Conservation (phyloP, 35 echinoderm and acorn worm species). For the Holothuria glaberrima region DNA sequence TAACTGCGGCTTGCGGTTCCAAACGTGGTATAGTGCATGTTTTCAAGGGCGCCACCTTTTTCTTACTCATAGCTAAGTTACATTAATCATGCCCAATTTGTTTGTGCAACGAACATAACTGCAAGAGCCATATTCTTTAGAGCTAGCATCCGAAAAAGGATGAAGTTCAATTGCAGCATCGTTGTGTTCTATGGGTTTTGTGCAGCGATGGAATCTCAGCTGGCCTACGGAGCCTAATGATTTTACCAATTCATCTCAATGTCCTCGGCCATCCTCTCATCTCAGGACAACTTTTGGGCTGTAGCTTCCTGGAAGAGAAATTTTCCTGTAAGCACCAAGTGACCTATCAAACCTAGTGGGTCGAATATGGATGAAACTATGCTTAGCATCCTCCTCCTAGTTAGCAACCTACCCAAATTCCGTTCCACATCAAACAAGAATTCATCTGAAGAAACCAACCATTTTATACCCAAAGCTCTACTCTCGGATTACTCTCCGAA, state of each 20-base stretch:
- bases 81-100: conserved; percentile 35
- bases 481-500: not conserved
- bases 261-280: not conserved
- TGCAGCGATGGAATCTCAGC: conserved; percentile 58
- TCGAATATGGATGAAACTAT: conserved; percentile 20
- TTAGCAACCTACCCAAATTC: not conserved
- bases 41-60: conserved; percentile 71
- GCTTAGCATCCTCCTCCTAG: conserved; percentile 61
- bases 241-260: not conserved
- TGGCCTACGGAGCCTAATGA: not conserved
- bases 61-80: conserved; percentile 46
- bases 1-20: conserved; percentile 59
- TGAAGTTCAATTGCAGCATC: conserved; percentile 53
- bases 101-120: conserved; percentile 60
- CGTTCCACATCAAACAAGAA: not conserved
- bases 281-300: conserved; percentile 34
- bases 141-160: conserved; percentile 83
- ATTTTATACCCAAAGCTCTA: conserved; percentile 18
- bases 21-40: conserved; percentile 66
- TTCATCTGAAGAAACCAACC: not conserved
- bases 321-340: conserved; percentile 52
- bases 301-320: conserved; percentile 54
- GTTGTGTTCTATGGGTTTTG: not conserved
- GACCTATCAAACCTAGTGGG: not conserved
- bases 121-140: conserved; percentile 63